Evolutionary conservation across 2,113 vertebrate species (phyloP), one percentile per base, ranked within the genome.

Genomic region (Pogona vitticeps): DNA sequence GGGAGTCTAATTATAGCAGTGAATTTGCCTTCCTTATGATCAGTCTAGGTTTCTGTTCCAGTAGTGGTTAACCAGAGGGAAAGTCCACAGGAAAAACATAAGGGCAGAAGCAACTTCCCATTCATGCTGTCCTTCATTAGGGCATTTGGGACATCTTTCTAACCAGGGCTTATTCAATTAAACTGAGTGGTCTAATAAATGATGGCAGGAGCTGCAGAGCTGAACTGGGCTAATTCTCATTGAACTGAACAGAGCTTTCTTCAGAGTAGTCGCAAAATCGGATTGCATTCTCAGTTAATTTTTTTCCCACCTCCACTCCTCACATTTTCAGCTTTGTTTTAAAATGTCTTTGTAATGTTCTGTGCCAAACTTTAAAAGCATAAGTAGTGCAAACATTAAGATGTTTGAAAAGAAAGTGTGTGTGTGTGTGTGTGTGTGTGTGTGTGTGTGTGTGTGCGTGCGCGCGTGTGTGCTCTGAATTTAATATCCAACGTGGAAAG

Each of bases 301-400:
- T 36, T 38, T 59, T 38, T 80, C 61, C 28, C 63, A 42, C 15
- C 38, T 3, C 15, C 0, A 14, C 82, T 65, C 36, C 52, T 78
- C 70, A 40, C 65, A 67, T 82, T 71, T 76, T 70, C 38, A 40
- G 52, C 33, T 68, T 77, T 68, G 13, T 85, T 84, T 31, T 61
- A 82, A 86, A 72, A 28, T 4, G 63, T 76, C 86, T 85, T 87
- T 73, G 3, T 33, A 40, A 75, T 7, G 40, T 78, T 59, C 18
- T 79, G 38, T 81, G 46, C 33, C 58, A 59, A 52, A 85, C n/a
- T 6, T 10, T 26, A 76, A 68, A 26, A 40, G 33, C 12, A 1
- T 40, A 23, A 40, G 76, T 28, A 86, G 83, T 38, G 42, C 79
- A 63, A 56, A 91, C 91, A 78, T 73, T 78, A 88, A 71, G 23